phyloP scores from a whole-genome alignment of 2,797 vertebrate genomes.

The Arrhamphus sclerolepis region DNA sequence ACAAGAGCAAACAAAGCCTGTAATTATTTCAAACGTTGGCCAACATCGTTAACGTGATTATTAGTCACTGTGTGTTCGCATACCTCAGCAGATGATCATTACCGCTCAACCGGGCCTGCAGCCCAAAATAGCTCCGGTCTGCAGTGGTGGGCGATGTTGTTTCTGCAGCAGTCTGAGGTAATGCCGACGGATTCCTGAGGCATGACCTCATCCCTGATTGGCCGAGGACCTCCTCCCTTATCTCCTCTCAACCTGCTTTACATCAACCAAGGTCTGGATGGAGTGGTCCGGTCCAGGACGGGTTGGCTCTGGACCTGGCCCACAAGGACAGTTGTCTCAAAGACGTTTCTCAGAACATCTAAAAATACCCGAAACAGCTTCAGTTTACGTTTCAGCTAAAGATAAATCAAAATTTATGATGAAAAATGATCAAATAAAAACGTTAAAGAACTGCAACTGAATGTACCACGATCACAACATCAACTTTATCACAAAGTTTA shows the following conservation, averaged over 20 bases:
- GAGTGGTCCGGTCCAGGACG: not conserved
- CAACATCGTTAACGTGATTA: conserved; percentile 32
- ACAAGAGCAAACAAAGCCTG: conserved; percentile 59
- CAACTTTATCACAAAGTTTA: too few relatives aligned
- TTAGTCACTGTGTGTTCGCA: conserved; percentile 59
- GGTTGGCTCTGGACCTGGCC: too few relatives aligned
- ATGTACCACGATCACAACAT: too few relatives aligned
- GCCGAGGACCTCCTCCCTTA: conserved; percentile 68
- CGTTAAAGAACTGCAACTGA: too few relatives aligned
- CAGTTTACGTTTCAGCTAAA: too few relatives aligned
- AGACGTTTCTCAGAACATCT: too few relatives aligned
- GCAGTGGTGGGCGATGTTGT: conserved; percentile 25
- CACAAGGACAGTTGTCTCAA: too few relatives aligned
- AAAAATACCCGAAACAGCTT: too few relatives aligned
- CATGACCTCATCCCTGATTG: conserved; percentile 73
- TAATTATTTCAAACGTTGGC: conserved; percentile 38
- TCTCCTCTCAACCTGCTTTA: conserved; percentile 75
- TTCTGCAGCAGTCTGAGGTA: conserved; percentile 67
- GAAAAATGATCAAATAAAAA: too few relatives aligned
- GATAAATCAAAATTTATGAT: too few relatives aligned
- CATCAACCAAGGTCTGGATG: conserved; percentile 75
- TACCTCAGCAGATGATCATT: conserved; percentile 20
- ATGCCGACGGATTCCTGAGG: conserved; percentile 74
- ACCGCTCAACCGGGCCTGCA: conserved; percentile 33
- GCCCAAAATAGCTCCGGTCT: conserved; percentile 69